A percentile compares a stretch with the other conserved stretches of the same genome.
phyloP scores from a whole-genome alignment of 2,113 vertebrate species.

The Cephalopholis sonnerati region DNA sequence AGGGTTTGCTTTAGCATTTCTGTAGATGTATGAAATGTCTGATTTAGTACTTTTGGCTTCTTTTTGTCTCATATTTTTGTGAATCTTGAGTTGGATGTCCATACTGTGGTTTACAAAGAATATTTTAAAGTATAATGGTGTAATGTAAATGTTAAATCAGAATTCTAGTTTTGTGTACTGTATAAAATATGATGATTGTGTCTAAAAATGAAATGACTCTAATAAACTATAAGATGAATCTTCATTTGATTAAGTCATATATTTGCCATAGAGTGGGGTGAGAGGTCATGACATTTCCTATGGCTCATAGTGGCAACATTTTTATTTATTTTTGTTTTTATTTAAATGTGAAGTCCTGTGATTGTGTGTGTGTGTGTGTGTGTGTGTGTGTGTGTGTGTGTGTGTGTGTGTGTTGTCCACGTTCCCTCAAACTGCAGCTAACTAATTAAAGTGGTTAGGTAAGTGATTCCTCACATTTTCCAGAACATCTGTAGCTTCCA shows the following conservation, averaged over 20 bases:
- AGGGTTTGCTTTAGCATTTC: constrained; percentile 48
- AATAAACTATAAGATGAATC: constrained; percentile 23
- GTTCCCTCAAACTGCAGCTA: not conserved
- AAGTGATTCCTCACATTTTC: not conserved
- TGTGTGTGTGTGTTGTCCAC: not conserved
- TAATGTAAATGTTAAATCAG: constrained; percentile 47
- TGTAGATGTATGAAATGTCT: constrained; percentile 35
- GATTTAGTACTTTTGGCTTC: constrained; percentile 29
- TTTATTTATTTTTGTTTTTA: not conserved
- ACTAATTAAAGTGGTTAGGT: not conserved
- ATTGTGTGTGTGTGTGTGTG: too few relatives aligned
- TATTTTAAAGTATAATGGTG: constrained; percentile 53
- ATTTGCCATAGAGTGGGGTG: not conserved
- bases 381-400: too few relatives aligned
- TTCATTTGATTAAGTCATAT: not conserved
- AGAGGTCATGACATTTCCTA: not conserved
- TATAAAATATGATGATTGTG: constrained; percentile 24
- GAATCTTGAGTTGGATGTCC: constrained; percentile 26
- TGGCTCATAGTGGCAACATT: not conserved
- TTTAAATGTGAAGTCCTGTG: not conserved
- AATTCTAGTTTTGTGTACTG: constrained; percentile 58
- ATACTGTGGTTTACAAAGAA: constrained; percentile 41
- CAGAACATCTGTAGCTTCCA: not conserved
- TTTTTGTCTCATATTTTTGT: constrained; percentile 36
- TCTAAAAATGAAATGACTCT: constrained; percentile 39